Percentiles rank a stretch among this genome's conserved stretches.
These are phyloP conservation scores for Muscicapa adusta DNA, from an alignment of 2,113 vertebrate genomes.

Conservation along the genomic window DNA sequence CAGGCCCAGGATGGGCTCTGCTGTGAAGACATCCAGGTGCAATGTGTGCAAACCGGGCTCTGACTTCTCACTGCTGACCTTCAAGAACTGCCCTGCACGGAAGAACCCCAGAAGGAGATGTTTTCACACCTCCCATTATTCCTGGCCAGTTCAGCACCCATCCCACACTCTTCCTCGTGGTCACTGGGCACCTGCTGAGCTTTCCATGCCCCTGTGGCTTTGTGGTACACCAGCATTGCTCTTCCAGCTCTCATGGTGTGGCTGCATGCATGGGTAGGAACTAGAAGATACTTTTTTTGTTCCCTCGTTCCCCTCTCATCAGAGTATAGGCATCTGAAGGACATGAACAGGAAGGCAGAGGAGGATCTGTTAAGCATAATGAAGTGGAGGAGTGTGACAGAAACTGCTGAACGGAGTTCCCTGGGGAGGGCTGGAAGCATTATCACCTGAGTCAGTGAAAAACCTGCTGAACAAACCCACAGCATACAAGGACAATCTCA, in stretches of 20 bases:
- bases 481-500: not conserved
- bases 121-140: not conserved
- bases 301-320: not conserved
- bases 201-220: not conserved
- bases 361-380: constrained; percentile 20
- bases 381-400: constrained; percentile 6
- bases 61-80: not conserved
- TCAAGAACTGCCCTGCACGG: not conserved
- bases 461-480: not conserved
- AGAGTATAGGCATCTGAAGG: not conserved
- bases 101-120: rapidly evolving
- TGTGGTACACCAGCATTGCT: not conserved
- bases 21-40: not conserved
- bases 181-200: not conserved
- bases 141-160: not conserved
- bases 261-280: not conserved
- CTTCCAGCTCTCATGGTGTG: not conserved
- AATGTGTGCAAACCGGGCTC: rapidly evolving
- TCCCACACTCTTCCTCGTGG: not conserved
- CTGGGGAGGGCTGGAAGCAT: not conserved
- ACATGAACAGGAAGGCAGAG: not conserved
- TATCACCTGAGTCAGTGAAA: constrained; percentile 7
- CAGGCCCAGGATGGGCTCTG: not conserved
- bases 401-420: constrained; percentile 5
- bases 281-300: not conserved